Conservation (phyloP, 2,888 invertebrate genomes). For the Caenorhabditis sp. region DNA sequence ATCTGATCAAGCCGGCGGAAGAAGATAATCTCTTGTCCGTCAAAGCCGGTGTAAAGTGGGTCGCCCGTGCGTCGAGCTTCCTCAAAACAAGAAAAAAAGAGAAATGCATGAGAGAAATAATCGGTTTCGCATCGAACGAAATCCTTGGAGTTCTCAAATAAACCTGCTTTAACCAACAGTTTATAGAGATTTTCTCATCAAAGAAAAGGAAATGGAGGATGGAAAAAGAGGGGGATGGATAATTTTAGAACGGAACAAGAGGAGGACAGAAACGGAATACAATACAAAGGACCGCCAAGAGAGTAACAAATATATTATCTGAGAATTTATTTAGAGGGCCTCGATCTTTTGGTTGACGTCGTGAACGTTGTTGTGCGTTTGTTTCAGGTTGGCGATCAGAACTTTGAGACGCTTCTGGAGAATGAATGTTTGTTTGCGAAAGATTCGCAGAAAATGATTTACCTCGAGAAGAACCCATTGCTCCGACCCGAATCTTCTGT, state of each 20-base stretch:
- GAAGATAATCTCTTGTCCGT: constrained; percentile 31
- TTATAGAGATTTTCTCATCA: constrained; percentile 17
- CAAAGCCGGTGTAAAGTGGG: constrained; percentile 35
- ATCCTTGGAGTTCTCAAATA: not conserved
- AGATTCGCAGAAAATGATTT: not conserved
- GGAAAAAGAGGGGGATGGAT: not conserved
- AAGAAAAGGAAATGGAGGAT: not conserved
- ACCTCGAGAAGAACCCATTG: constrained; percentile 71
- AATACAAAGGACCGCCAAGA: constrained; percentile 21
- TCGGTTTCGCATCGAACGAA: constrained; percentile 19
- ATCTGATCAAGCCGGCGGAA: constrained; percentile 27
- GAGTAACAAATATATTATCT: constrained; percentile 39
- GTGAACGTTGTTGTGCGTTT: constrained; percentile 68
- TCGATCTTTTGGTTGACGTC: constrained; percentile 79
- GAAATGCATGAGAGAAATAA: constrained; percentile 17
- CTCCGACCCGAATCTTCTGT: constrained; percentile 72
- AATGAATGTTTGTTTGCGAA: not conserved
- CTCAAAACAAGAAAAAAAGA: constrained; percentile 32
- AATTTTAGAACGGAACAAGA: constrained; percentile 7
- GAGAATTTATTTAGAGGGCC: constrained; percentile 26
- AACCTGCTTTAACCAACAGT: constrained; percentile 1
- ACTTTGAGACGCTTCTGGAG: constrained; percentile 67
- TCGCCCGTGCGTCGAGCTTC: constrained; percentile 32
- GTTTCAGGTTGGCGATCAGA: constrained; percentile 70
- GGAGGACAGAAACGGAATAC: constrained; percentile 19